A percentile compares a stretch with the other conserved stretches of the same genome.
These are phyloP conservation scores for Solenopsis fugax DNA, from an alignment of 1,140 invertebrate genomes.

Conservation along the genomic window DNA sequence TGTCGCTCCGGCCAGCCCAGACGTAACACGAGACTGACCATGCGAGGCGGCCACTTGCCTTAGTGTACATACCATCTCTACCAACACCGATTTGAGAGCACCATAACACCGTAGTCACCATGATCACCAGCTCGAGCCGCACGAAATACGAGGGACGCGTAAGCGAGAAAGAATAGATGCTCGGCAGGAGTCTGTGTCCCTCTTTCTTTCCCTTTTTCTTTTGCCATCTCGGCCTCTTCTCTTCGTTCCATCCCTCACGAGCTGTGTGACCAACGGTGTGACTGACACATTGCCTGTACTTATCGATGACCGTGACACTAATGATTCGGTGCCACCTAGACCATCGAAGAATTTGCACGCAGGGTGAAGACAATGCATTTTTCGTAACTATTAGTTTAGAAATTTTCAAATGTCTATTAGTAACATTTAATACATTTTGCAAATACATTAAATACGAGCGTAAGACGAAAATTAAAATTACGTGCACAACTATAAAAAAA, in stretches of 20 bases:
- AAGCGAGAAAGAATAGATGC: conserved; percentile 31
- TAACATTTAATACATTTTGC: background rate
- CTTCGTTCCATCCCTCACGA: conserved; percentile 3
- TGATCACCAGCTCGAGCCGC: conserved; percentile 29
- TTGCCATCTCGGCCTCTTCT: background rate
- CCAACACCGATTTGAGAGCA: conserved; percentile 61
- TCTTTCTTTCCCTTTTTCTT: conserved; percentile 1
- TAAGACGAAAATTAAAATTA: background rate
- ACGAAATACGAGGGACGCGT: conserved; percentile 25
- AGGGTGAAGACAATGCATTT: background rate
- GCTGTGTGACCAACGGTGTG: conserved; percentile 18
- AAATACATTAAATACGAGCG: background rate
- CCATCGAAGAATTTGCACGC: background rate
- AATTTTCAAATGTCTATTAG: background rate
- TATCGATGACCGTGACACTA: conserved; percentile 7
- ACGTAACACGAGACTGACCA: conserved; percentile 79
- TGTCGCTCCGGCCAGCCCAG: conserved; percentile 72
- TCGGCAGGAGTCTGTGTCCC: background rate
- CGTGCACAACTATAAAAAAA: background rate
- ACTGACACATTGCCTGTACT: conserved; percentile 5
- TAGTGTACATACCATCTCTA: conserved; percentile 61
- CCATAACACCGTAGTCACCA: conserved; percentile 28
- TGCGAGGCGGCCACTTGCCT: conserved; percentile 66
- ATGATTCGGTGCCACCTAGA: background rate
- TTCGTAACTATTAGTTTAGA: too few relatives aligned